phyloP scores from a whole-genome alignment of 2,113 vertebrate genomes.

The Cottus gobio region DNA sequence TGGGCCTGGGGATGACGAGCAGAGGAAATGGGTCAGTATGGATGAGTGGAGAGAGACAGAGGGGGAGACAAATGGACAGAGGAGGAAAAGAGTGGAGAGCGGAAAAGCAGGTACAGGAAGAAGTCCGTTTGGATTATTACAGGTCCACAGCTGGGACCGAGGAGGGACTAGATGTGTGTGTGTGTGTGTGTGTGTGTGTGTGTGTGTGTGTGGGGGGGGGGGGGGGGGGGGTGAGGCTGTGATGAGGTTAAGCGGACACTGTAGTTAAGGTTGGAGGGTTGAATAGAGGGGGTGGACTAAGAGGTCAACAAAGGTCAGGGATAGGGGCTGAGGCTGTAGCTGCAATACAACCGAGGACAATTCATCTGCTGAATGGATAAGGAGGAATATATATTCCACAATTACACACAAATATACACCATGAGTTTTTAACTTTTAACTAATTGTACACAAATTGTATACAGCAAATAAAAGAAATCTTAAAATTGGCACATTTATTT shows the following conservation, averaged over 20 bases:
- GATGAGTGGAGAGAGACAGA: constrained; percentile 71
- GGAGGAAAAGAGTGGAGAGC: constrained; percentile 26
- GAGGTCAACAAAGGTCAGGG: constrained; percentile 38
- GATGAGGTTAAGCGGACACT: constrained; percentile 34
- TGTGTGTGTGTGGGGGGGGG: too few relatives aligned
- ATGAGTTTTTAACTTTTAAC: not conserved
- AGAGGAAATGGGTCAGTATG: constrained; percentile 80
- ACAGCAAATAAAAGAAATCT: not conserved
- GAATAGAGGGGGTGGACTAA: constrained; percentile 40
- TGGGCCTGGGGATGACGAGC: constrained; percentile 73
- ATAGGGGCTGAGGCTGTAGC: not conserved
- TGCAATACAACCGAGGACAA: not conserved
- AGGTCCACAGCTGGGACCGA: constrained; percentile 71
- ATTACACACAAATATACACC: not conserved
- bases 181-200: constrained; percentile 2
- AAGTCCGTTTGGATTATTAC: constrained; percentile 78
- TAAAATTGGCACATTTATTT: not conserved
- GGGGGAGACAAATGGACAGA: constrained; percentile 61
- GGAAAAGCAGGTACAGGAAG: constrained; percentile 55
- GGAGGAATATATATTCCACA: not conserved
- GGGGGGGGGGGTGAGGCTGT: not conserved
- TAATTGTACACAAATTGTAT: not conserved
- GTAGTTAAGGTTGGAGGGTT: constrained; percentile 39
- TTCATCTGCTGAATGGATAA: not conserved
- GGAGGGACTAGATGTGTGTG: constrained; percentile 8